Evolutionary conservation across 2,888 invertebrate species (phyloP), one percentile per base, ranked within the genome.

Genomic region (Antheraea assamensis): DNA sequence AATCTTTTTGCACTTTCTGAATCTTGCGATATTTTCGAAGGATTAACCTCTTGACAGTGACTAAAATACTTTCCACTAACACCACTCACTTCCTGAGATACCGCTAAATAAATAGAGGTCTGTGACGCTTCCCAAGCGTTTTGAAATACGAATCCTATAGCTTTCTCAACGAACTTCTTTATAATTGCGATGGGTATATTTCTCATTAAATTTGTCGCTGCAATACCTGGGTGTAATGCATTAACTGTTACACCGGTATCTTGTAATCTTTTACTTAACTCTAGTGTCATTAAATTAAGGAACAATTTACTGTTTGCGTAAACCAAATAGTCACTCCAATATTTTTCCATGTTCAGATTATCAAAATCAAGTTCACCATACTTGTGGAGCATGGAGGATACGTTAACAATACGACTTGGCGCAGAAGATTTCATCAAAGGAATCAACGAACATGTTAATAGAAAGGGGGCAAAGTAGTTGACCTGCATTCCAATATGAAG

Each of bases 401-500:
- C 95, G 82, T 95, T 96, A 17, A 97, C 85, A 71, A 97, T 95
- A 75, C 96, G 95, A 75, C 96, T 96, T 13, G 95, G 95, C 1
- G 94, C 92, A 3, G 95, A 95, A n/a, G 86, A 82, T 87, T 96
- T 96, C 27, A 97, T 77, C 31, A 93, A 78, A 10, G 94, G 92
- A 24, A 93, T 73, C 77, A 96, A 81, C 24, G 97, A 90, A 82
- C 96, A 96, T 3, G 97, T 97, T 73, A 97, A 90, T 73, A 97
- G 91, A 85, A 97, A 97, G 1, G 96, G 96, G 21, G 96, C 96
- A 83, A 96, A 96, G 87, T 96, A 96, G 86, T 97, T 97, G 71
- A 96, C 95, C 83, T 97, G 97, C 95, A 97, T 96, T 74, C 95
- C 96, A n/a, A 94, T 85, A 79, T 97, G 96, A 74, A 97, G 90